These are phyloP conservation scores for Hartigia nigra DNA, from an alignment of 2,888 invertebrate genomes.

Conservation along the genomic window DNA sequence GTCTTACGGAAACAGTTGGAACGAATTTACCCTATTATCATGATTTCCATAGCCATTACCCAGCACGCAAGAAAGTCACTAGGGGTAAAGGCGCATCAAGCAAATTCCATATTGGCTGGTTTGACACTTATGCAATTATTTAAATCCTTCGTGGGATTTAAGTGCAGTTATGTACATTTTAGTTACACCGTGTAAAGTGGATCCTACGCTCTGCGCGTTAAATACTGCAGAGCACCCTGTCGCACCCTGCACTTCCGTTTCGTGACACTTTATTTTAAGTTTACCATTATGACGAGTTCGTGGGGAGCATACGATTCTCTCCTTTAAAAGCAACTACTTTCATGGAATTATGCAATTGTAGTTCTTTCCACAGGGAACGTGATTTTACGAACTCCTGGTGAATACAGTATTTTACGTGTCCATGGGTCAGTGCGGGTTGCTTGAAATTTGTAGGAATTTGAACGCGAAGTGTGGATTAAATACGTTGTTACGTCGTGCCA, in stretches of 20 bases:
- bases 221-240: background rate
- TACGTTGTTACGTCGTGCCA: slow-evolving; percentile 48
- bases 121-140: background rate
- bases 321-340: background rate
- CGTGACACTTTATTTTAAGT: background rate
- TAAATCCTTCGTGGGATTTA: background rate
- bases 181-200: background rate
- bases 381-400: slow-evolving; percentile 40
- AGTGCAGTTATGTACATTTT: background rate
- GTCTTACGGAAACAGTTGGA: background rate
- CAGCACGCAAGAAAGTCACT: background rate
- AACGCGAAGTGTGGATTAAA: slow-evolving; percentile 33
- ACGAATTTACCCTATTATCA: background rate
- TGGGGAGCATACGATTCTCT: background rate
- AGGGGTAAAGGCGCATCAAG: background rate
- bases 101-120: background rate
- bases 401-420: slow-evolving; percentile 46
- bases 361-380: slow-evolving; percentile 26
- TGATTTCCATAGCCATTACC: background rate
- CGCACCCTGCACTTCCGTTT: background rate
- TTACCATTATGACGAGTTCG: background rate
- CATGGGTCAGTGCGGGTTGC: slow-evolving; percentile 48
- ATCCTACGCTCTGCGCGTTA: background rate
- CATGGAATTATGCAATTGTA: background rate
- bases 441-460: slow-evolving; percentile 36